A percentile compares a stretch with the other conserved stretches of the same genome.
These are phyloP conservation scores for Sebastes flavidus DNA, from an alignment of 2,797 vertebrate genomes.

Conservation along the genomic window DNA sequence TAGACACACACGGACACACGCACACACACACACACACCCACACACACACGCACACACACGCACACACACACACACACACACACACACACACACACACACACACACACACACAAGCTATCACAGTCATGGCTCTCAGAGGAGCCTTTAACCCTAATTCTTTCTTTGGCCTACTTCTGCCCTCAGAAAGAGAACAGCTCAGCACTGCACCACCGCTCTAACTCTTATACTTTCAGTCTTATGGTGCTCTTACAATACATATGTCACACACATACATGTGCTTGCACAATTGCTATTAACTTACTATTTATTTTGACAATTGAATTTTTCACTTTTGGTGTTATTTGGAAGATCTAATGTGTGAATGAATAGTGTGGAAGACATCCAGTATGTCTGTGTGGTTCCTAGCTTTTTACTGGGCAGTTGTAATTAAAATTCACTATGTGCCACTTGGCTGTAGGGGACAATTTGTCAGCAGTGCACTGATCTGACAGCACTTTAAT, in stretches of 20 bases:
- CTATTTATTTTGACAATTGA: not conserved
- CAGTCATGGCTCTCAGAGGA: slow-evolving; percentile 63
- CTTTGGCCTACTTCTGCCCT: slow-evolving; percentile 70
- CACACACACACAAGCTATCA: slow-evolving; percentile 31
- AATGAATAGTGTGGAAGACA: not conserved
- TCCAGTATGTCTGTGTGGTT: slow-evolving; percentile 4
- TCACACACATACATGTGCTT: not conserved
- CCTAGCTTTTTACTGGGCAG: slow-evolving; percentile 17
- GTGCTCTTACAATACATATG: not conserved
- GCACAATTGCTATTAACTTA: not conserved
- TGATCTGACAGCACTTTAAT: slow-evolving; percentile 89
- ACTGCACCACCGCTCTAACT: slow-evolving; percentile 4
- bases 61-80: not conserved
- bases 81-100: slow-evolving; percentile 24
- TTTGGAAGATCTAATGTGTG: not conserved
- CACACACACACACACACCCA: too few species aligned
- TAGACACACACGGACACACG: too few species aligned
- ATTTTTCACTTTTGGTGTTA: not conserved
- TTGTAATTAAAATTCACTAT: slow-evolving; percentile 85
- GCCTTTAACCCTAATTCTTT: slow-evolving; percentile 74
- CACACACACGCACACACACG: too few species aligned
- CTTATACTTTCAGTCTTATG: not conserved
- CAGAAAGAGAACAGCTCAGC: slow-evolving; percentile 46
- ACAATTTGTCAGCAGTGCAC: slow-evolving; percentile 87
- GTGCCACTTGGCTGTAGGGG: slow-evolving; percentile 75